Evolutionary conservation across 2,888 invertebrate species (phyloP).

Genomic region (Rhimphoctona megacephalus): DNA sequence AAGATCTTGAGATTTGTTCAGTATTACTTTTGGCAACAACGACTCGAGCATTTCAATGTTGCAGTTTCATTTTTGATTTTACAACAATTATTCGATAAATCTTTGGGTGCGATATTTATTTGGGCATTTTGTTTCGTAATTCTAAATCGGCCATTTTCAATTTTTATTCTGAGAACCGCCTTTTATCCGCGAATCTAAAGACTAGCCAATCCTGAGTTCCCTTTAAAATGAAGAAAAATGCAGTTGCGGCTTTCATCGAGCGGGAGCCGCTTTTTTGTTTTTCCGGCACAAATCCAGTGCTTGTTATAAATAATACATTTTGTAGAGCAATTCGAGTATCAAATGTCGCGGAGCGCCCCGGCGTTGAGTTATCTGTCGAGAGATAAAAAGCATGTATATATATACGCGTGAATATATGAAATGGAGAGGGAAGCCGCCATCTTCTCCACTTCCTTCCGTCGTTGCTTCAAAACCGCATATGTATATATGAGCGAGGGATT

Average conservation of each 20-base stretch:
- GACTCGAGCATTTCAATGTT: no score
- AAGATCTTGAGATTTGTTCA: background rate
- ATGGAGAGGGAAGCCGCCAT: conserved; percentile 67
- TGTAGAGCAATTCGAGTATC: background rate
- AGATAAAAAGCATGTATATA: conserved; percentile 59
- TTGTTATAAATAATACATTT: conserved; percentile 26
- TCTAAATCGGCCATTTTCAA: no score
- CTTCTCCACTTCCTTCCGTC: conserved; percentile 72
- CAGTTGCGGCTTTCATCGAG: background rate
- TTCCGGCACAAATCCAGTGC: background rate
- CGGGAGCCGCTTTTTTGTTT: background rate
- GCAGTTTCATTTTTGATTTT: background rate
- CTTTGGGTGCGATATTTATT: no score
- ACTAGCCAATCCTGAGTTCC: no score
- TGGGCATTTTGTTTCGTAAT: no score
- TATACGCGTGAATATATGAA: conserved; percentile 13
- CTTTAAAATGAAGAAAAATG: background rate
- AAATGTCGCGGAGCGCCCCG: conserved; percentile 46
- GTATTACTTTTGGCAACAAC: background rate
- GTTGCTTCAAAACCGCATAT: conserved; percentile 53
- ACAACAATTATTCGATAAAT: no score
- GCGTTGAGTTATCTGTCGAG: conserved; percentile 64
- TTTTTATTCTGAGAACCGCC: no score
- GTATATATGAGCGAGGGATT: conserved; percentile 22
- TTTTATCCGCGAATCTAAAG: background rate